Conservation (phyloP, 2,888 invertebrate genomes). For the Cacoxenus indagator region DNA sequence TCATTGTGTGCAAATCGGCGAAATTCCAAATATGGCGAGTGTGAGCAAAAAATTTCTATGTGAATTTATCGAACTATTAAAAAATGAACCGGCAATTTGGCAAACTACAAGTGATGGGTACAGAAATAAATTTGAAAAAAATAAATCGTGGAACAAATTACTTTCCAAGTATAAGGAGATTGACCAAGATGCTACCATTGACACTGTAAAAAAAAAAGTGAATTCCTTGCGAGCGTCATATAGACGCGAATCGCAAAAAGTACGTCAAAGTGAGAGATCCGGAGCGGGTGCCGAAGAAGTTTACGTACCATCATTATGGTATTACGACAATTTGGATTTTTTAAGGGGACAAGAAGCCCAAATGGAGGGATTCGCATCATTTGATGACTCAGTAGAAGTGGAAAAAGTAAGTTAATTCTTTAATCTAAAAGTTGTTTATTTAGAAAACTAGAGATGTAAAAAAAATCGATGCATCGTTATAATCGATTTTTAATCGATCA, state of each 20-base stretch:
- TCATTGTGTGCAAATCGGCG: no score
- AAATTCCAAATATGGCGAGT: no score
- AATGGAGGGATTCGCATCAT: no score
- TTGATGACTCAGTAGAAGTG: background rate
- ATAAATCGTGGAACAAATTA: slow-evolving; percentile 18
- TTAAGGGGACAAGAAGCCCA: slow-evolving; percentile 6
- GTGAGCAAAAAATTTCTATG: slow-evolving; percentile 18
- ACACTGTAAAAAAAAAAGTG: slow-evolving; percentile 25
- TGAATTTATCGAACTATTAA: slow-evolving; percentile 18
- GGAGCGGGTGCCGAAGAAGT: slow-evolving; percentile 17
- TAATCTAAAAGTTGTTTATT: background rate
- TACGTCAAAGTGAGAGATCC: slow-evolving; percentile 18
- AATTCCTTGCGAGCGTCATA: slow-evolving; percentile 24
- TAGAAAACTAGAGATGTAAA: background rate
- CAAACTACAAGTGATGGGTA: slow-evolving; percentile 17
- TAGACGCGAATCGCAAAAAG: slow-evolving; percentile 23
- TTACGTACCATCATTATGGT: slow-evolving; percentile 22
- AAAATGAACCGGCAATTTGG: slow-evolving; percentile 19
- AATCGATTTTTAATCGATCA: no score
- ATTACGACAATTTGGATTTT: slow-evolving; percentile 3
- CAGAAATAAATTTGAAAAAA: slow-evolving; percentile 18
- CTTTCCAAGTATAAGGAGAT: slow-evolving; percentile 9
- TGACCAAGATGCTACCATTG: slow-evolving; percentile 24
- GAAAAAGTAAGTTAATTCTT: background rate
- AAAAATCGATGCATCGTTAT: no score